Conservation (phyloP, 2,113 vertebrate genomes). For the Kryptolebias marmoratus region DNA sequence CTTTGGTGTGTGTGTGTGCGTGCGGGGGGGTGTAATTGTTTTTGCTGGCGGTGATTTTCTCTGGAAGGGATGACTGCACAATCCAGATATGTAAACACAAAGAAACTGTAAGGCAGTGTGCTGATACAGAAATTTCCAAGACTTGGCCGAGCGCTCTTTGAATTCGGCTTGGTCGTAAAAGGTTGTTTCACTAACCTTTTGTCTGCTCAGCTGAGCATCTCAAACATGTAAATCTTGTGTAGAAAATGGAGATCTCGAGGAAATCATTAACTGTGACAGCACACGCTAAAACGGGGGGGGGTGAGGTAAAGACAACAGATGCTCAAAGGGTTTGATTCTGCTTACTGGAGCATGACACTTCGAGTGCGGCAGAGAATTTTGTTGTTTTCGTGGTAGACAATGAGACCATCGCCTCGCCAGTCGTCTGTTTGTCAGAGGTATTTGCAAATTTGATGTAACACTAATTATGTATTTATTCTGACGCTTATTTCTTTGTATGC, state of each 20-base stretch:
- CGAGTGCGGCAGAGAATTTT: constrained; percentile 55
- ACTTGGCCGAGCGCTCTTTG: constrained; percentile 31
- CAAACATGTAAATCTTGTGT: constrained; percentile 58
- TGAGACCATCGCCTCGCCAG: constrained; percentile 58
- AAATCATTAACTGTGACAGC: constrained; percentile 66
- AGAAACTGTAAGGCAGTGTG: constrained; percentile 54
- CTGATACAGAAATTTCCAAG: constrained; percentile 48
- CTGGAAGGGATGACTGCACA: constrained; percentile 70
- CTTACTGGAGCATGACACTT: constrained; percentile 69
- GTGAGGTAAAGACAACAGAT: constrained; percentile 65
- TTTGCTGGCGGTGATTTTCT: constrained; percentile 71
- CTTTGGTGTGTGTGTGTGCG: constrained; percentile 26
- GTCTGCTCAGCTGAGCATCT: constrained; percentile 48
- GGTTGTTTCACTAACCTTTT: constrained; percentile 29
- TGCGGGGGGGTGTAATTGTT: constrained; percentile 70
- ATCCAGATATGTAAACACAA: constrained; percentile 75
- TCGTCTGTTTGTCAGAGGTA: constrained; percentile 63
- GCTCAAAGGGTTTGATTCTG: constrained; percentile 67
- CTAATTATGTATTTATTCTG: constrained; percentile 33
- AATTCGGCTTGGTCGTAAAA: constrained; percentile 25
- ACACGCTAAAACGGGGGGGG: constrained; percentile 50
- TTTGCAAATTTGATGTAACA: constrained; percentile 46
- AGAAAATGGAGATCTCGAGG: constrained; percentile 55
- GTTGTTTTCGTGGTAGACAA: constrained; percentile 51
- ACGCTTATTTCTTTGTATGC: constrained; percentile 42